Evolutionary conservation across 1,140 invertebrate genomes (phyloP), one percentile per base, ranked within the genome.

Genomic region (Ips typographus): DNA sequence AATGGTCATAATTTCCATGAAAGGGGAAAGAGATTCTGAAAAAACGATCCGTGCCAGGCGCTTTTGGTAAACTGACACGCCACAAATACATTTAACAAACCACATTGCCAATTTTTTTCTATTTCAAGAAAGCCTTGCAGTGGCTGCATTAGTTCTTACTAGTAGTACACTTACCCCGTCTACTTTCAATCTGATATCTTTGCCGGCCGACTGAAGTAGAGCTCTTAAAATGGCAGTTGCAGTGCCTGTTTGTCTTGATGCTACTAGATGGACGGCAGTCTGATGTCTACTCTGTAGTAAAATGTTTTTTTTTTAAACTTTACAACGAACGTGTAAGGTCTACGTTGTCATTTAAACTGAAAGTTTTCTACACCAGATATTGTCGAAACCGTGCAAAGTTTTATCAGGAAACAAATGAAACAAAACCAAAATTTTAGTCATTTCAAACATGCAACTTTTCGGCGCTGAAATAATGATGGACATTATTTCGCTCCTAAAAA

Each of bases 221-320:
- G 92, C 88, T 78, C 94, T 85, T 3, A 97, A 84, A 74, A 96
- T 94, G 62, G 90, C 90, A n/a, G 95, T 92, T 0, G 93, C 93
- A 39, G 93, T 94, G 38, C 94, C 94, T 1, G 91, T 94, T 79
- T 94, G 90, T 76, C 95, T 86, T 53, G 90, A 92, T 58, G 94
- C 93, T 41, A 96, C 93, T 79, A 98, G 82, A 82, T 98, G 95
- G 3, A 98, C 88, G 5, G 94, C 92, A 2, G 94, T 93, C 80
- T 97, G 94, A 77, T 94, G 87, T 56, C 86, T 87, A 72, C 88
- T 86, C 90, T 92, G 41, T 1, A 22, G 22, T 22, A 22, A 22
- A 22, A 22, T 22, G 22, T 22, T 22, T 22, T 22, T 22, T 22
- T 22, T 22, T 22, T 22, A 22, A 22, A 22, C 22, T 22, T 22